Base-by-base conservation (phyloP, 2,797 vertebrate species). In the Nyctibius grandis region DNA sequence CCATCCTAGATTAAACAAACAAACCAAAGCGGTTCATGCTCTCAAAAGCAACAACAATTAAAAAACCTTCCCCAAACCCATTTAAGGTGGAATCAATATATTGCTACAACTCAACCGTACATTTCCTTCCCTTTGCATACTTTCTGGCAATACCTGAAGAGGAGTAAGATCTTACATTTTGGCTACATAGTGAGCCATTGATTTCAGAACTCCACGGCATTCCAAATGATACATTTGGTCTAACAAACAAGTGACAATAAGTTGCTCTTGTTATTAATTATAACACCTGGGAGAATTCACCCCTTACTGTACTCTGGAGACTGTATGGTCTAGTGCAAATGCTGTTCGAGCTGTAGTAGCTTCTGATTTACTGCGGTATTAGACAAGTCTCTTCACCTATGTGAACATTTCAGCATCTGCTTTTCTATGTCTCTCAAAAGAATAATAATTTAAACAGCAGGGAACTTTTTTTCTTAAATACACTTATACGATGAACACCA, bases 1-100 rank as follows among this genome's bases (percentile, higher is more conserved):
- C 99, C 99, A 99, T 99, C 99, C 99, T 99, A 91, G 53, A 76
- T 76, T 14, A 78, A 82, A 88, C 90, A 89, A 91, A 94, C 26
- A 76, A 63, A 54, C 5, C 53, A 34, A 50, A 82, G n/a, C 1
- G 0, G 26, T 88, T 96, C 28, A 79, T 0, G 0, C 15, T 86
- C 57, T 53, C 44, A 78, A 79, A 63, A 45, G 19, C 50, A 87
- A 54, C n/a, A 87, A 7, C 4, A 65, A 64, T 19, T 22, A 9
- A 68, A 33, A 40, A 38, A 38, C 3, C 13, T 56, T 75, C 17
- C 19, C 50, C 22, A 57, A 84, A 51, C 26, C 5, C 3, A 0
- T 22, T 87, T 51, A 56, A 31, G 3, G 40, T 17, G 10, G 6
- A 68, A 81, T 18, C 33, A 53, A 47, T 6, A 40, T 0, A 64